These are phyloP conservation scores for Laticauda laticaudata DNA, from an alignment of 2,113 vertebrate species.

Conservation along the genomic window DNA sequence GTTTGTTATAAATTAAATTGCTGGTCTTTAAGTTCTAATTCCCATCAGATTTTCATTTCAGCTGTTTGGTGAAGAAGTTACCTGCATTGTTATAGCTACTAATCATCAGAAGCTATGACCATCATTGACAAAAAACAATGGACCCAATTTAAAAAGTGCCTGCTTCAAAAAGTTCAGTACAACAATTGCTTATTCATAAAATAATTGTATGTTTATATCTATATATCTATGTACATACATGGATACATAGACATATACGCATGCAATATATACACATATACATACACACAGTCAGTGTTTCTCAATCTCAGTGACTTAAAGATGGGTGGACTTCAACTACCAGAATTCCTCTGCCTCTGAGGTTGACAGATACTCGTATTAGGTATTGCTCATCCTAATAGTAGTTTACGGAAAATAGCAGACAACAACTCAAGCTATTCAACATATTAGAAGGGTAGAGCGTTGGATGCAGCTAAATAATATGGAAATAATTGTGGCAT, in stretches of 20 bases:
- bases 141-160: not conserved
- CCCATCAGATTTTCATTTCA: not conserved
- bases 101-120: not conserved
- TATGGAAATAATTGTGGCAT: not conserved
- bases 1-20: slow-evolving; percentile 38
- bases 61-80: not conserved
- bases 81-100: not conserved
- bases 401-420: not conserved
- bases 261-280: too few relatives aligned
- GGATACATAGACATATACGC: not conserved
- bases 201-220: not conserved
- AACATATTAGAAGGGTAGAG: not conserved
- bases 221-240: too few relatives aligned
- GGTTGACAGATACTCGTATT: not conserved
- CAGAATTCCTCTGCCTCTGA: not conserved
- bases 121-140: not conserved
- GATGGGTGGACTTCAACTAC: not conserved
- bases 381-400: not conserved
- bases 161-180: not conserved
- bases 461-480: not conserved
- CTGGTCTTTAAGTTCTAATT: not conserved
- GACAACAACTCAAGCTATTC: not conserved
- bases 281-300: not conserved
- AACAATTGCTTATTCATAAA: not conserved
- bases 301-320: not conserved